Base-by-base conservation (phyloP, 1,140 invertebrate species). In the Drosophila tsacasi region DNA sequence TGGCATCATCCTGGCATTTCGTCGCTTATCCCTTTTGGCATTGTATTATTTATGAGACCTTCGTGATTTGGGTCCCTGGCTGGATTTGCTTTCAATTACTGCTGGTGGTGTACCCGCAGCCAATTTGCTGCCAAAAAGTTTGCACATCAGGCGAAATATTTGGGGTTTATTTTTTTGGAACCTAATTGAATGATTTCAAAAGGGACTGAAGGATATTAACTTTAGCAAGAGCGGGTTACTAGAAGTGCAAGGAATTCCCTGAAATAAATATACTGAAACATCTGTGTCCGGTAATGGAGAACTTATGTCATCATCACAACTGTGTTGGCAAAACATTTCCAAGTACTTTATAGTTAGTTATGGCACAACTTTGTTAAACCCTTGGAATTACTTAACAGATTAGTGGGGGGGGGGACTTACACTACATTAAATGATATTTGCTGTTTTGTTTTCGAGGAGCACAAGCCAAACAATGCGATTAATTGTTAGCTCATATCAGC, bases 81-180 rank as follows among this genome's bases (percentile, higher is more conserved):
- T 54, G 84, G 83, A 89, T 84, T 81, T 85, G 73, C 76, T 64
- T 66, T 80, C 84, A 89, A 89, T 89, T 87, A 87, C 84, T 69
- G 79, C 19, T 32, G 49, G 27, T 39, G 75, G 32, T 72, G 76
- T 72, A 80, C 83, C 84, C 81, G 77, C 84, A 89, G 81, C 71
- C 80, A 80, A 73, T 81, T 75, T 69, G 83, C 75, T 60, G 66
- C 61, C 50, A 32, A 67, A 74, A 84, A 79, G 64, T 83, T 72
- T 54, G 68, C 64, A 62, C 69, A 81, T 75, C 73, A 81, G 57
- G 59, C 62, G 52, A 75, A 82, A 75, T 64, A 55, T 68, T 64
- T 79, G 39, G 8, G 44, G 10, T 13, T 50, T 58, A 55, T 46
- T 42, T 25, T 10, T 3, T 5, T 10, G 12, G 35, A 46, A 9